These are phyloP conservation scores for Gymnocypris eckloni DNA, from an alignment of 2,797 vertebrate species.

Conservation along the genomic window DNA sequence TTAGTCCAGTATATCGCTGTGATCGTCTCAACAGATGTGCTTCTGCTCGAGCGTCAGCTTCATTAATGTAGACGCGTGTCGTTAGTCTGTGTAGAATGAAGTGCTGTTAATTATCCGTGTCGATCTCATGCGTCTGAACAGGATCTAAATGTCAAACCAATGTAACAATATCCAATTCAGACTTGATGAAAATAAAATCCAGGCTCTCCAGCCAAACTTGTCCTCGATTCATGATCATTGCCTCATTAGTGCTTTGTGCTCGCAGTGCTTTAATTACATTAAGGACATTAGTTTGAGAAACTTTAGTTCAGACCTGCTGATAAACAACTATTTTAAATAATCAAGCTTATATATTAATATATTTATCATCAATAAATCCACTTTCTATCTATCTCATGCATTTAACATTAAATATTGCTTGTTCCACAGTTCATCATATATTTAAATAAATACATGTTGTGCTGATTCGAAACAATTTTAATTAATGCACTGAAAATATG, in stretches of 20 bases:
- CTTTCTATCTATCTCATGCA: neutral
- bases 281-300: neutral
- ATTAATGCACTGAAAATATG: neutral
- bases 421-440: neutral
- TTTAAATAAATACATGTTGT: neutral
- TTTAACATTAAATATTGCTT: neutral
- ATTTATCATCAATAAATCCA: neutral
- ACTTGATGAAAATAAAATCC: constrained; percentile 58
- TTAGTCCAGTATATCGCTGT: neutral
- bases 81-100: constrained; percentile 29
- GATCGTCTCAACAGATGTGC: neutral
- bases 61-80: constrained; percentile 1
- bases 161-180: constrained; percentile 50
- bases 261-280: constrained; percentile 24
- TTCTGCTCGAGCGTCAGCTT: too few relatives aligned
- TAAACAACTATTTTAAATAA: neutral
- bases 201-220: neutral
- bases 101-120: neutral
- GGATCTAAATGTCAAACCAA: constrained; percentile 40
- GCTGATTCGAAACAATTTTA: too few relatives aligned
- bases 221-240: constrained; percentile 22
- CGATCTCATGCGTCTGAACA: neutral
- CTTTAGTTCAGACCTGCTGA: neutral
- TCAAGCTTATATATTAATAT: neutral
- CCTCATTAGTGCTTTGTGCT: constrained; percentile 1